Base-by-base conservation (phyloP, 2,113 vertebrate genomes). In the Electrona antarctica region DNA sequence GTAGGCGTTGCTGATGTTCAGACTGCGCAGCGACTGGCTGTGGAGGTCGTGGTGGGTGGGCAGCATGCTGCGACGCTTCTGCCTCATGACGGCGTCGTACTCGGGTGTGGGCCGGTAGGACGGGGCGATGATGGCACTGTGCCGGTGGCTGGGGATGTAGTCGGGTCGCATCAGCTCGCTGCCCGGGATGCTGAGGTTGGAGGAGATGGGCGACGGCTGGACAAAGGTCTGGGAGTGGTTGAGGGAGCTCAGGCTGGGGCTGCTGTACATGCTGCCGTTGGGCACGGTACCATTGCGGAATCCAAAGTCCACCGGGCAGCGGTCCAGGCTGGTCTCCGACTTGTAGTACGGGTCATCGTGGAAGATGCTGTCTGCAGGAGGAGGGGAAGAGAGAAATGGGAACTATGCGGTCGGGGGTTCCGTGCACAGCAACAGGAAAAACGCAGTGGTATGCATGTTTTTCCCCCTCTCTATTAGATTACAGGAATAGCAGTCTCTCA, bases 71-170 rank as follows among this genome's bases (percentile, higher is more conserved):
- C 94, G 94, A 9, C 95, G 89, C 84, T 98, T 97, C 86, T 99
- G 97, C 54, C 96, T 92, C 96, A 99, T 97, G 55, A 99, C 97
- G 0, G 96, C 96, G 48, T 99, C 97, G 0, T 99, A 99, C 61
- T 99, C 97, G 0, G 97, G 97, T 0, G 97, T 99, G 1, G 96
- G 97, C 76, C 97, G 86, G 82, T 99, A 99, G 1, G 97, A 98
- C 0, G 97, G 97, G 15, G 97, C 95, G 0, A 99, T 97, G 88
- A 98, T 97, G 80, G 97, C 96, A 0, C 96, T 98, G 57, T 99
- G 97, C 47, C 97, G 95, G 85, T 97, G 96, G 90, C 93, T 97
- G 12, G 97, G 97, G 84, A 98, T 95, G 61, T 96, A 98, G 87
- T 98, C 97, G 0, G 95, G 91, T 21, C 95, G 92, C 96, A 97